Percentiles rank a stretch among this genome's conserved stretches.
Evolutionary conservation across 1,140 invertebrate species (phyloP).

Genomic region (Saxidomus purpurata): DNA sequence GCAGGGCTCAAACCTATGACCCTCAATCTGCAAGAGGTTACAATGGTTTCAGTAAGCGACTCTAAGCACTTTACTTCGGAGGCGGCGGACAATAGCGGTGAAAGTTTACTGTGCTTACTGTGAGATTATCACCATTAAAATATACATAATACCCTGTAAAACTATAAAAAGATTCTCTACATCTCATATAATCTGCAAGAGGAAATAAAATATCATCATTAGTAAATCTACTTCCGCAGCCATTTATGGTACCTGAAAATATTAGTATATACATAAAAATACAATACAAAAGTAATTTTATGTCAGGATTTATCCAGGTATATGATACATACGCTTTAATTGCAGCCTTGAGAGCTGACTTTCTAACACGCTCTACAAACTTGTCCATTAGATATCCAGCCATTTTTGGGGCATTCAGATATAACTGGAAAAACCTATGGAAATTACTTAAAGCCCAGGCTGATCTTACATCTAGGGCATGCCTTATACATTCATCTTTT

Average conservation of each 20-base stretch:
- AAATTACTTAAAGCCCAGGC: conserved; percentile 97
- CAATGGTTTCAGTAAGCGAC: too few species aligned
- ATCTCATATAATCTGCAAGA: background rate
- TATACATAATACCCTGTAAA: too few species aligned
- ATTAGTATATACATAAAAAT: background rate
- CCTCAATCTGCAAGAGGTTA: too few species aligned
- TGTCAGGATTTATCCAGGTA: conserved; percentile 1
- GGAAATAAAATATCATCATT: background rate
- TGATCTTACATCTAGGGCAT: conserved; percentile 94
- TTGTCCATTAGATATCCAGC: conserved; percentile 98
- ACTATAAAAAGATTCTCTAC: too few species aligned
- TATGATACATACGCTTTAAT: conserved; percentile 97
- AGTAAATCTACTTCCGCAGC: background rate
- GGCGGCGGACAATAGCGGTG: too few species aligned
- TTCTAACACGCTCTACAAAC: conserved; percentile 97
- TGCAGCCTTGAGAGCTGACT: conserved; percentile 95
- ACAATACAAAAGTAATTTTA: background rate
- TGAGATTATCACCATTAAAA: too few species aligned
- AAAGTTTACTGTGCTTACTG: too few species aligned
- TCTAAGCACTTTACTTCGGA: too few species aligned
- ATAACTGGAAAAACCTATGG: conserved; percentile 96
- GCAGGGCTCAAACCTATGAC: too few species aligned
- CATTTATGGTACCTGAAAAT: background rate
- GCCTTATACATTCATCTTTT: conserved; percentile 93
- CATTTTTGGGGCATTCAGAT: conserved; percentile 96